Evolutionary conservation across 2,797 vertebrate genomes (phyloP), one percentile per base, ranked within the genome.

Genomic region (Sebastes trivittatus): DNA sequence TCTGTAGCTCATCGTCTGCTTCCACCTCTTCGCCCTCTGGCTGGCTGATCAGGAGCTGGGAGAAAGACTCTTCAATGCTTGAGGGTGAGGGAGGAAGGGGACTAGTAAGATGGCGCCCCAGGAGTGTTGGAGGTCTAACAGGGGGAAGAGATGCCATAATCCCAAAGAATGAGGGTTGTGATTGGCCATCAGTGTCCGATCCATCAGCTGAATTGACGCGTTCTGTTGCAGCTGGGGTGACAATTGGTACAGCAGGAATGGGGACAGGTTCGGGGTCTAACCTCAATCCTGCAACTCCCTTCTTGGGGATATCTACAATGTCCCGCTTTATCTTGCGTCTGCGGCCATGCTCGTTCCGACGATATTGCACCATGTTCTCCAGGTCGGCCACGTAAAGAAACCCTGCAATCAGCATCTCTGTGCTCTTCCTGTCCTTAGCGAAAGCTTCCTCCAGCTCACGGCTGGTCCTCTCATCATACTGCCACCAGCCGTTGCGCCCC

Each of bases 401-500:
- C 2, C 98, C 98, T 2, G 98, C 98, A 11, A 99, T 99, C 60
- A 99, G 94, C 98, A 99, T 99, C 95, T 99, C 98, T 0, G 97
- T 97, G 90, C 96, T 98, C 93, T 98, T 98, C 94, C 96, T 98
- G 87, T 97, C 98, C 91, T 98, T 98, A 76, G 95, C 89, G 72
- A 97, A 98, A 30, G 98, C 98, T 77, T 99, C 98, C 94, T 99
- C 98, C 88, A 99, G 95, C 93, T 99, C 98, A 42, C 95, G 95
- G 92, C 95, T 99, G 79, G 98, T 98, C 76, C 98, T 96, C 90
- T 99, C 98, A 42, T 99, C 98, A 22, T 99, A 99, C 89, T 99
- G 98, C 98, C 98, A 99, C 98, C 98, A 99, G 76, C 98, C 98
- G n/a, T 98, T 99, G 87, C 97, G 96, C 42, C 98, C 98, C 92